Evolutionary conservation across 2,113 vertebrate species (phyloP), one percentile per base, ranked within the genome.

Genomic region (Mastomys natalensis): DNA sequence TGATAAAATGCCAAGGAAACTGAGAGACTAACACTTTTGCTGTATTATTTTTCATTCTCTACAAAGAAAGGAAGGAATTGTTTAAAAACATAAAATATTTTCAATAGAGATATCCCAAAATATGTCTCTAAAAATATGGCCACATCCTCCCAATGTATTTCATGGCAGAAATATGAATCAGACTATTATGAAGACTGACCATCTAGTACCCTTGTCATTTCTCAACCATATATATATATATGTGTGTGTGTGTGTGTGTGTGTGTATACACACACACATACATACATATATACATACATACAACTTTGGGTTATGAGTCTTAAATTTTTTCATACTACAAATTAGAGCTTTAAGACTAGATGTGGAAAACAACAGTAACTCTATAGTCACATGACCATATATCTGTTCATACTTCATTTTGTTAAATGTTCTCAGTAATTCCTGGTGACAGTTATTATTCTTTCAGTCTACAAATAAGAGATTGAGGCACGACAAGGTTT

Each of bases 291-390:
- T 89, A 51, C 24, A 64, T 86, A 90, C 34, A 48, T 51, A 51
- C 9, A 51, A 51, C 87, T n/a, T 55, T 74, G 11, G 91, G 66
- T 82, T 9, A 62, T 58, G 24, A 37, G 72, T 76, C 53, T 55
- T 8, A 60, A 64, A 53, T 3, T 73, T 94, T 93, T 93, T 29
- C 22, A 60, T 72, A 34, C 12, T 92, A 88, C 5, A 90, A 66
- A 96, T 93, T 91, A 87, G n/a, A 94, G 87, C 43, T 85, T 45
- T 22, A 37, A 78, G 89, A 64, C 21, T 87, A 29, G 17, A 95
- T 31, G 45, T 31, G 48, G 15, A 17, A 64, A 95, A 74, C 58
- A 73, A 87, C 78, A 87, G 1, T 88, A 80, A 89, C 89, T 94
- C 15, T 73, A 21, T 77, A 70, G 40, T 26, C 74, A 43, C 31